These are phyloP conservation scores for Hybognathus amarus DNA, from an alignment of 2,797 vertebrate species.

Conservation along the genomic window DNA sequence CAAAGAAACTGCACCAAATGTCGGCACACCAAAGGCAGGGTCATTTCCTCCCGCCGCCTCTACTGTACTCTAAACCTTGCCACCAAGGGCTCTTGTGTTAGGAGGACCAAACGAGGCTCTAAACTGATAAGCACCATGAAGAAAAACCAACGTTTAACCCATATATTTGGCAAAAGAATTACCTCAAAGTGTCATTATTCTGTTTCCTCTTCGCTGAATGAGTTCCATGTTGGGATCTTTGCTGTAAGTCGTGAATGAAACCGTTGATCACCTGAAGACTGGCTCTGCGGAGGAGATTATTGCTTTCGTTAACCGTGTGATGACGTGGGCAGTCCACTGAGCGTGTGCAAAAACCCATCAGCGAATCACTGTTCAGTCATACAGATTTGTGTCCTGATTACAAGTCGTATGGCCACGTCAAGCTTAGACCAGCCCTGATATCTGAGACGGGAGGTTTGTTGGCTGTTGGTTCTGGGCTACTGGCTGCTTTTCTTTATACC, in stretches of 20 bases:
- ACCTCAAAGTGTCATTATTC: constrained; percentile 16
- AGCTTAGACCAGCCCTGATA: constrained; percentile 35
- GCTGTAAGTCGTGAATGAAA: constrained; percentile 50
- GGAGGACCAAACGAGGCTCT: constrained; percentile 24
- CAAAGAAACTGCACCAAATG: constrained; percentile 54
- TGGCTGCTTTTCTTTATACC: not conserved
- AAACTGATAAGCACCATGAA: constrained; percentile 58
- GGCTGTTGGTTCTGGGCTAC: constrained; percentile 26
- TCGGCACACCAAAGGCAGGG: constrained; percentile 41
- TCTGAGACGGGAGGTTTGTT: constrained; percentile 47
- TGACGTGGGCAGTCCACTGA: constrained; percentile 69
- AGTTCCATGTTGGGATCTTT: constrained; percentile 37
- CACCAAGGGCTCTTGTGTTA: constrained; percentile 15
- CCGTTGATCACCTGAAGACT: constrained; percentile 50
- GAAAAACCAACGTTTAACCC: constrained; percentile 27
- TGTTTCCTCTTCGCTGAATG: constrained; percentile 12
- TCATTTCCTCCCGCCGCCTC: constrained; percentile 16
- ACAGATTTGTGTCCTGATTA: constrained; percentile 79
- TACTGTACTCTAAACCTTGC: constrained; percentile 9
- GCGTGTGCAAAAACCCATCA: constrained; percentile 74
- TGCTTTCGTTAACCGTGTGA: constrained; percentile 80
- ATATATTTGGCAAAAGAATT: constrained; percentile 43
- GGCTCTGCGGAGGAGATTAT: constrained; percentile 77
- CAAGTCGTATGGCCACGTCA: constrained; percentile 74
- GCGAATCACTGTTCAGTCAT: constrained; percentile 72